Percentiles rank a stretch among this genome's conserved stretches.
Evolutionary conservation across 2,888 invertebrate species (phyloP).

Genomic region (Drosophila formosana): DNA sequence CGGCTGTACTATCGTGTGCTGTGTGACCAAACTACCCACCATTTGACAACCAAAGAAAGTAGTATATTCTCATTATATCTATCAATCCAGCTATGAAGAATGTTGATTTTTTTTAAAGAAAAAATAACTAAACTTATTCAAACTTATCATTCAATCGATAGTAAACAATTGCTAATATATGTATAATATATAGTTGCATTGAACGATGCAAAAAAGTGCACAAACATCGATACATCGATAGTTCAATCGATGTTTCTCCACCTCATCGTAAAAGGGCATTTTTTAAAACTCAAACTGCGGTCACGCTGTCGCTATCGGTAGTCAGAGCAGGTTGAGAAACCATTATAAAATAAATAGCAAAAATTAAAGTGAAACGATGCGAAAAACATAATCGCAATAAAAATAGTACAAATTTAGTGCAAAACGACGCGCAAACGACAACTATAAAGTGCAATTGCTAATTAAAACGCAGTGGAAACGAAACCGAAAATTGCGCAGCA

Average conservation of each 20-base stretch:
- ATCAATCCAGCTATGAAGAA: background rate
- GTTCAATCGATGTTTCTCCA: background rate
- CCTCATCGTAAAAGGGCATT: background rate
- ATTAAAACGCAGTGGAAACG: slow-evolving; percentile 14
- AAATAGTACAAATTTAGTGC: slow-evolving; percentile 28
- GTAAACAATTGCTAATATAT: too few relatives aligned
- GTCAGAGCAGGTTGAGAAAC: slow-evolving; percentile 66
- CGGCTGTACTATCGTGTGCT: slow-evolving; percentile 17
- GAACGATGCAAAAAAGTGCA: background rate
- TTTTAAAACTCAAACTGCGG: background rate
- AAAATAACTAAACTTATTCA: too few relatives aligned
- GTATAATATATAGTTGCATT: too few relatives aligned
- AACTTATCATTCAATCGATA: too few relatives aligned
- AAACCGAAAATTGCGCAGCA: slow-evolving; percentile 36
- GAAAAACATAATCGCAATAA: slow-evolving; percentile 48
- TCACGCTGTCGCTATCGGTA: slow-evolving; percentile 48
- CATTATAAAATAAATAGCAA: slow-evolving; percentile 65
- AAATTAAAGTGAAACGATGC: slow-evolving; percentile 71
- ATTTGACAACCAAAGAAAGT: too few relatives aligned
- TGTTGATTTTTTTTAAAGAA: too few relatives aligned
- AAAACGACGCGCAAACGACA: slow-evolving; percentile 52
- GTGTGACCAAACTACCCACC: background rate
- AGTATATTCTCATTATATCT: too few relatives aligned
- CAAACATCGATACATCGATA: background rate
- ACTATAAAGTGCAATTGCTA: slow-evolving; percentile 48